Evolutionary conservation across 2,113 vertebrate genomes (phyloP), one percentile per base, ranked within the genome.

Genomic region (Antigone vipio): DNA sequence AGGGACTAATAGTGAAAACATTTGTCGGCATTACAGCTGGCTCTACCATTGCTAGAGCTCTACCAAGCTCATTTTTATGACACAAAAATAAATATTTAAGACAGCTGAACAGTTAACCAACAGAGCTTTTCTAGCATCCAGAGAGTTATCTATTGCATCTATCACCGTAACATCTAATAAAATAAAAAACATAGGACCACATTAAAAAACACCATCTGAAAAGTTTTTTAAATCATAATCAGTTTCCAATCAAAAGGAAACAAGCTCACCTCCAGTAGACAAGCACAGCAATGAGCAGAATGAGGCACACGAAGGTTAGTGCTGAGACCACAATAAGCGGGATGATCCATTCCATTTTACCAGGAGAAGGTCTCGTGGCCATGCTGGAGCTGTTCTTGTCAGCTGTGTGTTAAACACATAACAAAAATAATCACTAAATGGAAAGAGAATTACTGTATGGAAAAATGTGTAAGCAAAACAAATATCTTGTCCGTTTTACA

Each of bases 271-370:
- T 99, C 99, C 99, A 99, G 98, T 99, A 99, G 77, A 99, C 98
- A 90, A 99, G 99, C 96, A 99, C 99, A 85, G 98, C 98, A 77
- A 99, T 98, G 97, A 99, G 99, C 95, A 99, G 98, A 92, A 99
- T 98, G 98, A 99, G 98, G 98, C 99, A 99, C 97, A 99, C 98
- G 52, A 99, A 99, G 59, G 99, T 99, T 97, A 99, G 98, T 77
- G 99, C 99, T 60, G 99, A 99, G 55, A 99, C 99, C 96, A 99
- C 99, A 93, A 99, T 98, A 97, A 99, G 97, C 11, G 99, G 99
- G 96, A 99, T 99, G 71, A 99, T 98, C 99, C 99, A 99, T 96
- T 99, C 99, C 99, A 99, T 98, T 97, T 98, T 98, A 94, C 98
- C 98, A 38, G 98, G 98, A 50, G 98, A 97, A 21, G 98, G 98